phyloP scores from a whole-genome alignment of 2,888 invertebrate genomes.

The Scrobipalpa costella region DNA sequence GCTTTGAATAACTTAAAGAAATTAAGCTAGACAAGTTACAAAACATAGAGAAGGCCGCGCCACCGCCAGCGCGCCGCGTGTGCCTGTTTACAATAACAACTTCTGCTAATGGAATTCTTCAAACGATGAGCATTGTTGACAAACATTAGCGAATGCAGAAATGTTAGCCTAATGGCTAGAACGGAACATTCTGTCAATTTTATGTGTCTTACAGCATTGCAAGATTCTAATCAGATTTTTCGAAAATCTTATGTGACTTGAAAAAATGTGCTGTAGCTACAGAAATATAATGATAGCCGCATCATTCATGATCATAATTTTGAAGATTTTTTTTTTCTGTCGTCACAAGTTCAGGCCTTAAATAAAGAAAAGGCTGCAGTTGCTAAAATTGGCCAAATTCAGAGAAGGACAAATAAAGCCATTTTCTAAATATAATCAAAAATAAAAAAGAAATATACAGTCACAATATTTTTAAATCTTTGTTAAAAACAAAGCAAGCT shows the following conservation, averaged over 20 bases:
- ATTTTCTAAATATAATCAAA: not conserved
- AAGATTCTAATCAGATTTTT: slow-evolving; percentile 5
- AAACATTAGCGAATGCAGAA: not conserved
- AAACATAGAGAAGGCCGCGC: slow-evolving; percentile 15
- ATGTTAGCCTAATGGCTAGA: not conserved
- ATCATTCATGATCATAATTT: too few relatives aligned
- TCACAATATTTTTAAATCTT: too few relatives aligned
- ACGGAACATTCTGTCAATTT: not conserved
- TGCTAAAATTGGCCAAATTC: not conserved
- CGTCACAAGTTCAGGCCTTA: not conserved
- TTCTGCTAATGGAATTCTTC: slow-evolving; percentile 16
- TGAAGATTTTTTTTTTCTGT: too few relatives aligned
- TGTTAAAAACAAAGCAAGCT: not conserved
- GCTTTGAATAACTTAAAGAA: slow-evolving; percentile 29
- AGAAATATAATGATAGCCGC: not conserved
- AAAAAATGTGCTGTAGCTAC: not conserved
- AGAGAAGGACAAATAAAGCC: not conserved
- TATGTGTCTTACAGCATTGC: not conserved
- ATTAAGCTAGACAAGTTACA: slow-evolving; percentile 1
- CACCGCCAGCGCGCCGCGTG: slow-evolving; percentile 39
- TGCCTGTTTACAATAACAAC: slow-evolving; percentile 59
- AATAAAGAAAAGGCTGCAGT: not conserved
- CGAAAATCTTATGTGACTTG: not conserved
- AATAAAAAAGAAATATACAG: not conserved
- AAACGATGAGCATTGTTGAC: slow-evolving; percentile 18